Percentiles rank a stretch among this genome's conserved stretches.
phyloP scores from a whole-genome alignment of 1,140 invertebrate species.

The Nephotettix cincticeps region DNA sequence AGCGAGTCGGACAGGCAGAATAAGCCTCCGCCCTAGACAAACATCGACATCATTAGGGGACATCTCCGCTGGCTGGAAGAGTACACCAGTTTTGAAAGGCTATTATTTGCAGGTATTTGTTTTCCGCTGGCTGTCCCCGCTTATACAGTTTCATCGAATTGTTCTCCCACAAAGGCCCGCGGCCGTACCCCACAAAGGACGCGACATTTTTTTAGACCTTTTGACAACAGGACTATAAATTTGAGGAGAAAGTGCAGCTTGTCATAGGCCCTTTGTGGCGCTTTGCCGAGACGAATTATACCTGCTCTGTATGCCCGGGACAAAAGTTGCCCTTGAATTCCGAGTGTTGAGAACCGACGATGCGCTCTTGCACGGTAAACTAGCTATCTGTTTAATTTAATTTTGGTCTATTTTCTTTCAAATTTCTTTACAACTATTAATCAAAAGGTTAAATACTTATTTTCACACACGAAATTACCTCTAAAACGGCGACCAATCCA shows the following conservation, averaged over 20 bases:
- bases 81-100: constrained; percentile 6
- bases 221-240: background rate
- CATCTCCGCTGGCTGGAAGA: constrained; percentile 2
- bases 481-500: too few relatives aligned
- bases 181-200: background rate
- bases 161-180: background rate
- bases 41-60: background rate
- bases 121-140: constrained; percentile 7
- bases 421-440: too few relatives aligned
- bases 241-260: background rate
- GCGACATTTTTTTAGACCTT: constrained; percentile 15
- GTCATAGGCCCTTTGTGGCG: too few relatives aligned
- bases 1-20: constrained; percentile 1
- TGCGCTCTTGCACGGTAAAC: too few relatives aligned
- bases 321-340: too few relatives aligned
- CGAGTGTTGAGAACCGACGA: too few relatives aligned
- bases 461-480: too few relatives aligned
- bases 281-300: too few relatives aligned
- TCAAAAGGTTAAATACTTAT: too few relatives aligned
- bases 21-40: constrained; percentile 12
- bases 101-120: constrained; percentile 16
- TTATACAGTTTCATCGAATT: constrained; percentile 6
- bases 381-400: too few relatives aligned
- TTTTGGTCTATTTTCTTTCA: too few relatives aligned
- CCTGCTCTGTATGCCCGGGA: too few relatives aligned